Conservation (phyloP, 2,113 vertebrate species). For the Mesitornis unicolor region DNA sequence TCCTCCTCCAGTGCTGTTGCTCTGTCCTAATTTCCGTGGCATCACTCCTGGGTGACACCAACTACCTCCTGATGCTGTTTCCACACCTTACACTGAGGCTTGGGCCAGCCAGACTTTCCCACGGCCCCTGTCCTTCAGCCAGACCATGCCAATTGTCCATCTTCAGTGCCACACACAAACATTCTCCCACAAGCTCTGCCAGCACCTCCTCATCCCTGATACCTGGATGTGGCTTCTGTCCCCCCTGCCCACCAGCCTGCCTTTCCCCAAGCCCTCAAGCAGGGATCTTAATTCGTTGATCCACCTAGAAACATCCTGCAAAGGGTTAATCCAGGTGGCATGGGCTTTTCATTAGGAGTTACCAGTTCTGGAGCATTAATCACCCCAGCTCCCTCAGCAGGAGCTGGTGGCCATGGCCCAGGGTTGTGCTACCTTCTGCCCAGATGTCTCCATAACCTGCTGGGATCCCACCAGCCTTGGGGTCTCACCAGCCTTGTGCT, state of each 20-base stretch:
- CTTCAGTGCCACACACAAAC: background rate
- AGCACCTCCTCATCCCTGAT: background rate
- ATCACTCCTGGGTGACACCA: background rate
- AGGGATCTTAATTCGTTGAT: background rate
- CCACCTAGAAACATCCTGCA: background rate
- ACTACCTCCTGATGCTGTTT: background rate
- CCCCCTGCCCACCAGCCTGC: background rate
- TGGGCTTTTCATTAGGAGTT: background rate
- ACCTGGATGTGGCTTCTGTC: background rate
- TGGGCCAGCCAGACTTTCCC: background rate
- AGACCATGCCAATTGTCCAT: background rate
- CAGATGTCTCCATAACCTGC: background rate
- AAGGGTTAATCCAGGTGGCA: background rate
- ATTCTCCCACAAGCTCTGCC: background rate
- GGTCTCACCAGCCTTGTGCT: background rate
- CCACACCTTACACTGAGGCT: background rate
- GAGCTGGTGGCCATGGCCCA: rapidly evolving
- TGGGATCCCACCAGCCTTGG: background rate
- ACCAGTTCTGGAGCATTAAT: background rate
- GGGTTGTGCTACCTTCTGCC: background rate
- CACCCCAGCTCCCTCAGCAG: background rate
- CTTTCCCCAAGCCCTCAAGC: background rate
- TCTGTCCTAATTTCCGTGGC: background rate
- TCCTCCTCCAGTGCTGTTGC: background rate
- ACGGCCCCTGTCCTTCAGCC: background rate